phyloP scores from a whole-genome alignment of 2,888 invertebrate genomes.

The Acanthoscelides obtectus region DNA sequence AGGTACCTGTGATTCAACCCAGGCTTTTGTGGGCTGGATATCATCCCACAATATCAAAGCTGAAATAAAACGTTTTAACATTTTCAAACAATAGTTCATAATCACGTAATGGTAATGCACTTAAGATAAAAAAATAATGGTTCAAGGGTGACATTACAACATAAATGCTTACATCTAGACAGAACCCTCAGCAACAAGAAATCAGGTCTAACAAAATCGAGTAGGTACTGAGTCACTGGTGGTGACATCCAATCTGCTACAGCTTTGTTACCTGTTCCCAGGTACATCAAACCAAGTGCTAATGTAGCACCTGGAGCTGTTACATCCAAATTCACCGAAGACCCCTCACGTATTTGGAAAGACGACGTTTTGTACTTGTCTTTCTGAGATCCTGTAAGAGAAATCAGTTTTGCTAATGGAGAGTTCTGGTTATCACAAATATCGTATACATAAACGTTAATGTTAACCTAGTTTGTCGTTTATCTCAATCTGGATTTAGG shows the following conservation, averaged over 20 bases:
- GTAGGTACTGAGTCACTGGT: constrained; percentile 82
- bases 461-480: too few relatives aligned
- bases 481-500: too few relatives aligned
- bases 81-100: too few relatives aligned
- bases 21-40: constrained; percentile 73
- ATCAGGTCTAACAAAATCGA: constrained; percentile 90
- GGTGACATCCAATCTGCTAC: constrained; percentile 89
- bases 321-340: constrained; percentile 89
- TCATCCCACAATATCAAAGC: constrained; percentile 85
- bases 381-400: constrained; percentile 64
- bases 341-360: constrained; percentile 86
- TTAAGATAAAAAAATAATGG: too few relatives aligned
- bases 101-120: too few relatives aligned
- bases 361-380: constrained; percentile 85
- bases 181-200: constrained; percentile 78
- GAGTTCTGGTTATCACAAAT: too few relatives aligned
- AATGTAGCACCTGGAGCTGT: constrained; percentile 94
- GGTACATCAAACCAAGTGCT: constrained; percentile 89
- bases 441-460: too few relatives aligned
- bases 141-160: too few relatives aligned
- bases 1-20: constrained; percentile 83
- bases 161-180: constrained; percentile 61
- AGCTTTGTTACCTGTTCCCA: constrained; percentile 76
- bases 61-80: constrained; percentile 27
- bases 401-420: constrained; percentile 1